These are phyloP conservation scores for Herpailurus yagouaroundi DNA, from an alignment of 2,113 vertebrate genomes.

Conservation along the genomic window DNA sequence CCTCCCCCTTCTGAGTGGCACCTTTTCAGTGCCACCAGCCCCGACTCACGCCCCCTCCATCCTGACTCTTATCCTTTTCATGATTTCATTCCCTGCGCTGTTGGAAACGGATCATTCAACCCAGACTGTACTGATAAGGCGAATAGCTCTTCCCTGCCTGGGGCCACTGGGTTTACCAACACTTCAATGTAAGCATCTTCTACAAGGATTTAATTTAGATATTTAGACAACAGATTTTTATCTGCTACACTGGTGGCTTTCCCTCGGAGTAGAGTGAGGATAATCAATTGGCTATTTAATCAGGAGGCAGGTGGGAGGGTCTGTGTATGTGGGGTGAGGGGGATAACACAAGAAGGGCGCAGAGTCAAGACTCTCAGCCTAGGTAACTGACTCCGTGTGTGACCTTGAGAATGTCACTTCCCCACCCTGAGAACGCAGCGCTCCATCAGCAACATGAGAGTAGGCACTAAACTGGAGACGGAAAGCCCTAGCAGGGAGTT, in stretches of 20 bases:
- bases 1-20: neutral
- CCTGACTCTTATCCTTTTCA: neutral
- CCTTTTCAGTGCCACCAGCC: slow-evolving; percentile 38
- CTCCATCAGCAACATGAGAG: neutral
- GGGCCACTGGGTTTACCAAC: slow-evolving; percentile 23
- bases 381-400: neutral
- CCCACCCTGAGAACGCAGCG: neutral
- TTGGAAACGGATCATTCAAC: slow-evolving; percentile 56
- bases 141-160: neutral
- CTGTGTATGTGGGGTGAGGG: neutral
- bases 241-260: neutral
- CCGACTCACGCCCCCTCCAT: neutral
- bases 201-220: slow-evolving; percentile 74
- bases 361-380: neutral
- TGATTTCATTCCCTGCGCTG: slow-evolving; percentile 15
- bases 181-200: slow-evolving; percentile 12
- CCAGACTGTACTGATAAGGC: slow-evolving; percentile 47
- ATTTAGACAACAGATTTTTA: slow-evolving; percentile 68
- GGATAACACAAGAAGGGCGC: neutral
- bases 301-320: neutral
- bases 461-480: neutral
- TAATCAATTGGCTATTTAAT: slow-evolving; percentile 32
- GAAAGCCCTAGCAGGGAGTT: neutral
- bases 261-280: neutral
- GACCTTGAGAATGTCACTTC: slow-evolving; percentile 44